A percentile compares a stretch with the other conserved stretches of the same genome.
Conservation (phyloP, 1,140 invertebrate species). For the Helicoverpa armigera region DNA sequence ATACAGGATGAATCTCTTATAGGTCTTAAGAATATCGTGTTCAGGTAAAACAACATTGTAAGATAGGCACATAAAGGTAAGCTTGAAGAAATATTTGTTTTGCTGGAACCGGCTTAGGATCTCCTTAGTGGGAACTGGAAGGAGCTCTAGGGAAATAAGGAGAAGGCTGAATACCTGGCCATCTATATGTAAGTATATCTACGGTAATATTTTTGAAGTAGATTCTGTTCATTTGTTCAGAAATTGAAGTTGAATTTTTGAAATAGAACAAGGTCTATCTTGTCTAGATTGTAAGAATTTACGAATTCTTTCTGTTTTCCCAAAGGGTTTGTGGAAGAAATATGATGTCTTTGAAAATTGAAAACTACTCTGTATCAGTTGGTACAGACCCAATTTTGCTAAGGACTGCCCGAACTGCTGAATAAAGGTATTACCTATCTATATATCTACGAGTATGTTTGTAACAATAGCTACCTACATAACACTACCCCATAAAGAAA, state of each 20-base stretch:
- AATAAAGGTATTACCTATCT: too few species aligned
- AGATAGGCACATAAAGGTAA: neutral
- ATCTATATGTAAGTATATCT: neutral
- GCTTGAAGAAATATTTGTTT: neutral
- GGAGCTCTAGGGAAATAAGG: conserved; percentile 5
- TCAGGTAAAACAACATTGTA: neutral
- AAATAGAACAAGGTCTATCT: too few species aligned
- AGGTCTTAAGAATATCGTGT: neutral
- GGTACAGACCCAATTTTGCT: too few species aligned
- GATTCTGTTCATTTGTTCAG: neutral
- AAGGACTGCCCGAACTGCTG: too few species aligned
- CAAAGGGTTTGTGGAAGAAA: too few species aligned
- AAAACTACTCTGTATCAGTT: too few species aligned
- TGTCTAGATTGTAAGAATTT: too few species aligned
- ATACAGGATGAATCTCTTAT: neutral
- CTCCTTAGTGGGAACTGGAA: neutral
- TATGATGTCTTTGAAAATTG: too few species aligned
- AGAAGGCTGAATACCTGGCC: neutral
- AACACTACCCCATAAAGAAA: neutral
- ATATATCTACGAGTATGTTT: neutral
- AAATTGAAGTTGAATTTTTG: too few species aligned
- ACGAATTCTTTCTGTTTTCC: too few species aligned
- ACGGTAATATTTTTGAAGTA: neutral
- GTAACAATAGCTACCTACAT: neutral
- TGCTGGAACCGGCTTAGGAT: neutral